Evolutionary conservation across 2,797 vertebrate species (phyloP).

Genomic region (Chelon auratus): DNA sequence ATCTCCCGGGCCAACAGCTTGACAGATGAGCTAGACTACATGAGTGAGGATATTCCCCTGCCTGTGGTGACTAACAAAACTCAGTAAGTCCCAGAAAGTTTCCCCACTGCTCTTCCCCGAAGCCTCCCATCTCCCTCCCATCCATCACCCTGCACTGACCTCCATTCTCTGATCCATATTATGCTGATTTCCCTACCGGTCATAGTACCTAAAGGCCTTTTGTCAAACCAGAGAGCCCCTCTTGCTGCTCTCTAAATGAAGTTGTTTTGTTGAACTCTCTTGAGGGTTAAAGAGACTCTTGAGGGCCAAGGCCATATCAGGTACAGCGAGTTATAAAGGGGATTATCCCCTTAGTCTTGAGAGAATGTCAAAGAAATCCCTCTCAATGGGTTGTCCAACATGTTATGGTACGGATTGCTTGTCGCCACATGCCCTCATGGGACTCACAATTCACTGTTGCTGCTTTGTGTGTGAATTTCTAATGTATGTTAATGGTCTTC

Average conservation of each 20-base stretch:
- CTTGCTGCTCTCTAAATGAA: conserved; percentile 67
- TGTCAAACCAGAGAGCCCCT: conserved; percentile 67
- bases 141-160: conserved; percentile 61
- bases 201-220: conserved; percentile 51
- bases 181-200: conserved; percentile 61
- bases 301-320: conserved; percentile 68
- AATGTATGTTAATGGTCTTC: conserved; percentile 13
- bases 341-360: conserved; percentile 75
- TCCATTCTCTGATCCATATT: conserved; percentile 61
- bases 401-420: conserved; percentile 63
- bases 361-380: conserved; percentile 70
- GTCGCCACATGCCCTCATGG: conserved; percentile 57
- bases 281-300: conserved; percentile 72
- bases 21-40: conserved; percentile 86
- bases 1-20: conserved; percentile 87
- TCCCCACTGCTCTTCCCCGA: conserved; percentile 4
- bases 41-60: conserved; percentile 83
- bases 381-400: conserved; percentile 64
- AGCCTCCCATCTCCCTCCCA: conserved; percentile 33
- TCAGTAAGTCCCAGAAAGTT: conserved; percentile 84
- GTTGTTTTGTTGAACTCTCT: conserved; percentile 73
- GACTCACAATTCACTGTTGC: conserved; percentile 29
- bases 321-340: conserved; percentile 69
- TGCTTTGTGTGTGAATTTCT: conserved; percentile 40
- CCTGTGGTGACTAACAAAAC: conserved; percentile 78